These are phyloP conservation scores for Gasteruption jaculator DNA, from an alignment of 2,888 invertebrate species.

Conservation along the genomic window DNA sequence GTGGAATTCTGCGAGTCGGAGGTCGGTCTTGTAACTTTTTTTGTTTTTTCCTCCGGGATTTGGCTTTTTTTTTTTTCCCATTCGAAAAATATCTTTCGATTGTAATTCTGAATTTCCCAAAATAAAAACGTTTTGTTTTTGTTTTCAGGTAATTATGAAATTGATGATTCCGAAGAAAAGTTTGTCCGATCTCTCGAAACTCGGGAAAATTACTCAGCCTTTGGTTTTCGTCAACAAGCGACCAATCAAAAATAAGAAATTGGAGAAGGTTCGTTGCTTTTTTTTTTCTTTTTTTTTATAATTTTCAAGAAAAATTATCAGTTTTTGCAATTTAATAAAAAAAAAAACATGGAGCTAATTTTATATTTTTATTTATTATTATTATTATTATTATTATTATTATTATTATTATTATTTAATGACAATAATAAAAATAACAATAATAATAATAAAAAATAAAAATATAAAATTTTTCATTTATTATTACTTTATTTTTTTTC, in stretches of 20 bases:
- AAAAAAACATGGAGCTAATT: too few relatives aligned
- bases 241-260: slow-evolving; percentile 54
- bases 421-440: too few relatives aligned
- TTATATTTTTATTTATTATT: too few relatives aligned
- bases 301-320: too few relatives aligned
- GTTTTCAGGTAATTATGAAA: slow-evolving; percentile 26
- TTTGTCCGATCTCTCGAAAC: slow-evolving; percentile 24
- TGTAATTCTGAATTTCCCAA: too few relatives aligned
- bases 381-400: too few relatives aligned
- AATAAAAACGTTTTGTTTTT: too few relatives aligned
- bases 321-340: too few relatives aligned
- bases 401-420: too few relatives aligned
- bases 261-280: slow-evolving; percentile 54
- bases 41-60: slow-evolving; percentile 2
- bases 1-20: slow-evolving; percentile 27
- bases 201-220: slow-evolving; percentile 31
- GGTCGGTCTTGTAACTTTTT: slow-evolving; percentile 24
- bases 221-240: slow-evolving; percentile 56
- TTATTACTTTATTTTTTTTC: too few relatives aligned
- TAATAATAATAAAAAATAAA: neutral
- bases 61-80: slow-evolving; percentile 4
- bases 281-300: slow-evolving; percentile 6
- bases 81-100: neutral
- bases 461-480: neutral
- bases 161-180: slow-evolving; percentile 45